Evolutionary conservation across 2,113 vertebrate species (phyloP).

Genomic region (Fukomys damarensis): DNA sequence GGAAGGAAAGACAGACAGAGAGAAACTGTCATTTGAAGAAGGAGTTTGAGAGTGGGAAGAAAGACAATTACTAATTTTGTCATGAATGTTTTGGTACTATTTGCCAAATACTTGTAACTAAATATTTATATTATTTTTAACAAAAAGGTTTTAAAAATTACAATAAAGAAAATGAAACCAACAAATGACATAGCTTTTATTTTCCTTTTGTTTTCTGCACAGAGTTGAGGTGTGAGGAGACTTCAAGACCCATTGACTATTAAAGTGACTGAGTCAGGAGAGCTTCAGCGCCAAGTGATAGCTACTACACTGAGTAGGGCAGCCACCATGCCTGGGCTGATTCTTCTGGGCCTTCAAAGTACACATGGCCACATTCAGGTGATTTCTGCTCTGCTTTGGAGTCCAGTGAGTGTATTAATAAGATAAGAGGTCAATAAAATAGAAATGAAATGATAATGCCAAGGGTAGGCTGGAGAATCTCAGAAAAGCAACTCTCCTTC

Average conservation of each 20-base stretch:
- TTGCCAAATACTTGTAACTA: background rate
- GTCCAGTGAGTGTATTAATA: background rate
- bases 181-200: background rate
- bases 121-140: background rate
- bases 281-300: too few relatives aligned
- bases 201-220: background rate
- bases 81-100: background rate
- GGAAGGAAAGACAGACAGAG: too few relatives aligned
- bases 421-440: rapidly evolving
- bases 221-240: background rate
- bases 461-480: background rate
- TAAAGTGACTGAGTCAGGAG: too few relatives aligned
- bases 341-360: background rate
- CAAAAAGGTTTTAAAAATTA: background rate
- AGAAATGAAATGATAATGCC: background rate
- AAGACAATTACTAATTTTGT: background rate
- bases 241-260: too few relatives aligned
- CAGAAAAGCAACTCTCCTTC: background rate
- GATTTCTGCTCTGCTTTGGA: background rate
- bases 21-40: background rate
- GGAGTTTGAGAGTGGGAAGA: background rate
- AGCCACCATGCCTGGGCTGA: background rate
- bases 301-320: background rate
- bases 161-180: background rate
- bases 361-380: background rate